Base-by-base conservation (phyloP, 1,140 invertebrate species). In the Zaprionus africanus region DNA sequence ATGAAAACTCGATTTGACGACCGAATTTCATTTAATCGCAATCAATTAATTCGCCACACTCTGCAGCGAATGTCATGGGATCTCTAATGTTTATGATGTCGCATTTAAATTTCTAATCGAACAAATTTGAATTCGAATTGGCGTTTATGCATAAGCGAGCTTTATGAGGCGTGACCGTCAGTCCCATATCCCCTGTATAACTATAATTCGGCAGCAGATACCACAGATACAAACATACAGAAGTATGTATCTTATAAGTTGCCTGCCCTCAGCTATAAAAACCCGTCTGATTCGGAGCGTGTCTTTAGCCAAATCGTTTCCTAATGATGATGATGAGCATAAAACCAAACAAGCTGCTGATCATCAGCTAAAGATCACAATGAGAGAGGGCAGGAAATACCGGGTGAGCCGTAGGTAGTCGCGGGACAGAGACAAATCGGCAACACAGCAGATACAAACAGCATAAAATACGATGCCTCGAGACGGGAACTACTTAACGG, bases 121-220 rank as follows among this genome's bases (percentile, higher is more conserved):
- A 31, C 17, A 58, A 62, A 66, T 76, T 53, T 26, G 70, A 64
- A 79, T 81, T 60, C 58, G 60, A 84, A 85, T 76, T 67, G 41
- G 58, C 60, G 43, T 38, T 41, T 49, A 68, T 31, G 65, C 58
- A 57, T 41, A 80, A 74, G 36, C 57, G 68, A 63, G 78, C 54
- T 88, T 81, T 81, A 87, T 72, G 74, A 84, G 43, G 74, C 84
- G 78, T 84, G 84, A 81, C 80, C 74, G 80, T 17, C 80, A 69
- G 31, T 28, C n/a, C n/a, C 51, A 76, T 71, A 46, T 46, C n/a
- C 31, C 41, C 58, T 69, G 31, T 59, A 46, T 60, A 60, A 70
- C 38, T 79, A 76, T 87, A 78, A 87, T 87, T 82, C 71, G 77
- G 62, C 76, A 80, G 49, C 66, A 66, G 58, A 59, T 71, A 66